Percentiles rank a stretch among this genome's conserved stretches.
phyloP scores from a whole-genome alignment of 2,888 invertebrate genomes.

The Melikaiella ostensackeni region DNA sequence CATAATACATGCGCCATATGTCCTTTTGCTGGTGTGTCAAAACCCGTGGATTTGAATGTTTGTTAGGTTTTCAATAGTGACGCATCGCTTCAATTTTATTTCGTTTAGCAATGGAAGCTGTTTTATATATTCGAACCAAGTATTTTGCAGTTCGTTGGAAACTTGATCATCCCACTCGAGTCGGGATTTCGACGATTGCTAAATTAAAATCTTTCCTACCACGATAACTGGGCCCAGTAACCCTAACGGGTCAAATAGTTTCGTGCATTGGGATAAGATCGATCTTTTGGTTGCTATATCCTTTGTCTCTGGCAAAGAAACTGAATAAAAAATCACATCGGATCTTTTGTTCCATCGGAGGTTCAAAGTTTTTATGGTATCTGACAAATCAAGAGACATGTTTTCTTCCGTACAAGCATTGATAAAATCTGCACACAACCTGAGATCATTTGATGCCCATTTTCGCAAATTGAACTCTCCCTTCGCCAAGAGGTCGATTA shows the following conservation, averaged over 20 bases:
- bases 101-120: background rate
- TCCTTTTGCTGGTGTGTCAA: background rate
- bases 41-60: background rate
- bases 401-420: no score
- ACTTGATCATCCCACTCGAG: background rate
- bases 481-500: no score
- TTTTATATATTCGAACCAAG: background rate
- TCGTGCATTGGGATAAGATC: background rate
- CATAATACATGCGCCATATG: constrained; percentile 36
- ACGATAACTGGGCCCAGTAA: background rate
- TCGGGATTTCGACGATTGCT: background rate
- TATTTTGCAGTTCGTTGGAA: background rate
- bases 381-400: no score
- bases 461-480: no score
- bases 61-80: background rate
- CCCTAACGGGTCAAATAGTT: no score
- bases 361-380: no score
- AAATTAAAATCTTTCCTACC: background rate
- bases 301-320: no score
- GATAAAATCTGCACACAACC: no score
- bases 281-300: background rate
- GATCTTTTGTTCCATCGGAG: no score
- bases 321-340: no score
- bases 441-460: no score
- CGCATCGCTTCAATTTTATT: background rate